Evolutionary conservation across 1,140 invertebrate species (phyloP), one percentile per base, ranked within the genome.

Genomic region (Patella vulgata): DNA sequence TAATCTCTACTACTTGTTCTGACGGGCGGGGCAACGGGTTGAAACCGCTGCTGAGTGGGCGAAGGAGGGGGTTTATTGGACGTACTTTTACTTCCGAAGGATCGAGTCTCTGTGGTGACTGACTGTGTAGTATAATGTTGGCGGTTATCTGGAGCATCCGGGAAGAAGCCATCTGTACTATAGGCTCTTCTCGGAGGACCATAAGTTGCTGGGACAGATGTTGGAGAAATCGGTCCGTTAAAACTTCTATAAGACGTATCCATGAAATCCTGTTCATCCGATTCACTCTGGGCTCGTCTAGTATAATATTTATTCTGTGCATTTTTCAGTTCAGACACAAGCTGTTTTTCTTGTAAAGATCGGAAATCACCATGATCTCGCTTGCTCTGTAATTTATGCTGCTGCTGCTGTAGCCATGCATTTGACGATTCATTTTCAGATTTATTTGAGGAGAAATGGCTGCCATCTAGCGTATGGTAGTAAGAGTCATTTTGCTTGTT

Each of bases 11-110:
- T 82, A 64, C 82, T 78, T 28, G 73, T 77, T 56, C 84, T 74
- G 39, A 70, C 74, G 59, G 88, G 86, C 59, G 89, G 83, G 2
- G 64, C 58, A 4, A 63, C 56, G 25, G 88, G 87, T 3, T 86
- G 87, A 4, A 87, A 86, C 8, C 70, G 66, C 53, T 77, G 73
- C 60, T 73, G 56, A 27, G 64, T 75, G 17, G 73, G 72, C 8
- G 76, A 75, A 27, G 70, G 77, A 54, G 69, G 78, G 31, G 66
- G 79, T 66, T 73, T 81, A 66, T 70, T 78, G 31, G 67, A 74
- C 47, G 60, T 27, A 46, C 68, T 63, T 66, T 75, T 58, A 62
- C 58, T 47, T 51, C 47, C 33, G 44, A 33, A 46, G 59, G 21
- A 46, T 50, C 57, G 62, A 31, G 53, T 68, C 63, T 60, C 59